Base-by-base conservation (phyloP, 2,113 vertebrate species). In the Notothenia coriiceps region DNA sequence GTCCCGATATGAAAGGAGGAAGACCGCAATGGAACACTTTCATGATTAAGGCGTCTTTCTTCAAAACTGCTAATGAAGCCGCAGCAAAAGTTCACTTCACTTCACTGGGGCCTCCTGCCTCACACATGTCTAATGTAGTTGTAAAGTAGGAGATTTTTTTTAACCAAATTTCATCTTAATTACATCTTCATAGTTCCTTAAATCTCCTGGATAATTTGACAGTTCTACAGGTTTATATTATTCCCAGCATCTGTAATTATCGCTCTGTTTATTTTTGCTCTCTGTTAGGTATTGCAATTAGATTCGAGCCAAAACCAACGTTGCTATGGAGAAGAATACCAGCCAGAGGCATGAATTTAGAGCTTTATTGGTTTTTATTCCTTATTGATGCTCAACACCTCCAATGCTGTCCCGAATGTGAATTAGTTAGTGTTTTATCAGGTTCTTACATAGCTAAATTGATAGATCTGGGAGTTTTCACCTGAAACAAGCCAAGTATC, bases 51-150 rank as follows among this genome's bases (percentile, higher is more conserved):
- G 70, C 35, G 11, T 50, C 35, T 82, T 77, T 84, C 56, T 50
- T 80, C 70, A 15, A 55, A 76, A 70, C 50, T 82, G 68, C 67
- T 84, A 79, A 88, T 71, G 78, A 84, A 82, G 71, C 59, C 54
- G 56, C 14, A 47, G 52, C 13, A 46, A 67, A 55, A 81, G 62
- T 83, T 79, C 61, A 62, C 5, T 43, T 79, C 57, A 74, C 70
- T 63, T 66, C 14, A 62, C 0, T 4, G 69, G 70, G 17, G 11
- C 47, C 18, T 64, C 29, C 51, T 5, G 5, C 7, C 50, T 44
- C 43, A 50, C 52, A 71, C 20, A 51, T 17, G 44, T 52, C 55
- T 63, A 40, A 63, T 43, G 71, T 60, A 56, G 51, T 79, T 56
- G 61, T 1, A 2, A 66, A 67, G 67, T 13, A 49, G 12, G n/a